A percentile compares a stretch with the other conserved stretches of the same genome.
Evolutionary conservation across 2,888 invertebrate species (phyloP).

Genomic region (Pachydiplax longipennis): DNA sequence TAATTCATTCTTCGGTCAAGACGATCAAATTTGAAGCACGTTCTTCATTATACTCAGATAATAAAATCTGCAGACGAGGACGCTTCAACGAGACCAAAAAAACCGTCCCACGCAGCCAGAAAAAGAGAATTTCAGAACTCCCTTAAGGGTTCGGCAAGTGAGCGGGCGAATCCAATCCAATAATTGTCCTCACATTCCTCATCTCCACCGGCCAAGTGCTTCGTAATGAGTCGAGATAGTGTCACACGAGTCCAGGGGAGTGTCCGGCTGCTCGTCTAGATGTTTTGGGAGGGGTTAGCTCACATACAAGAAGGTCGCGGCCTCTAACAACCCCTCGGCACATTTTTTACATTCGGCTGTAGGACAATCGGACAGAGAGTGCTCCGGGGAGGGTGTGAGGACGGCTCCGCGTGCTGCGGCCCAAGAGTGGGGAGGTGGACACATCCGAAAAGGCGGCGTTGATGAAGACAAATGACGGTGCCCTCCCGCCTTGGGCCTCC

Average conservation of each 20-base stretch:
- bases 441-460: constrained; percentile 1
- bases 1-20: too few species aligned
- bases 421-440: not conserved
- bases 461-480: constrained; percentile 30
- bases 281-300: not conserved
- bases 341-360: not conserved
- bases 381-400: not conserved
- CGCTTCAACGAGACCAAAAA: too few species aligned
- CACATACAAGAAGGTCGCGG: not conserved
- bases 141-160: too few species aligned
- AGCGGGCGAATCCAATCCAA: too few species aligned
- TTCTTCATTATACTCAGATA: too few species aligned
- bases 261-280: not conserved
- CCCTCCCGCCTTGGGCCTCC: not conserved
- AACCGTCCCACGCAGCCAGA: too few species aligned
- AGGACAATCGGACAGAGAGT: not conserved
- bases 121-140: too few species aligned
- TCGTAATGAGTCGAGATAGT: not conserved
- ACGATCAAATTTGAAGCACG: too few species aligned
- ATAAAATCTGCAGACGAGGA: too few species aligned
- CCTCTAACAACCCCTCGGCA: not conserved
- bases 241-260: not conserved
- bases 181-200: not conserved
- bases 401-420: not conserved
- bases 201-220: not conserved